Evolutionary conservation across 2,888 invertebrate species (phyloP), one percentile per base, ranked within the genome.

Genomic region (Drosophila pseudotakahashii): DNA sequence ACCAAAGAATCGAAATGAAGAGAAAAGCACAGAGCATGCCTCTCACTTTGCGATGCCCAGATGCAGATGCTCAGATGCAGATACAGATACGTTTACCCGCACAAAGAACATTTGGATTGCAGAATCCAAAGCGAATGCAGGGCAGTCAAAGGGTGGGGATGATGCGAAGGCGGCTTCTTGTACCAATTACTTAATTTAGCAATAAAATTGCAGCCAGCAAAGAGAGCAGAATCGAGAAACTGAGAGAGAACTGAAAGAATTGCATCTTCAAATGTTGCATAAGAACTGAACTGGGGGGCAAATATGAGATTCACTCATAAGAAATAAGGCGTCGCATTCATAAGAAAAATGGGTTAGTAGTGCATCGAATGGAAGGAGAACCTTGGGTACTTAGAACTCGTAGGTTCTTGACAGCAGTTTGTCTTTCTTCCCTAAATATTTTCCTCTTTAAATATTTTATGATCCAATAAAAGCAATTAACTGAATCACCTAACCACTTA

Each of bases 181-280:
- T 60, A 78, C 60, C 87, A 82, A 82, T 82, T 82, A 82, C 87
- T 86, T 81, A 86, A 82, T 86, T 86, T 82, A 78, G 81, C 83
- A 82, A 85, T 76, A 85, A 79, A 72, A 77, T 57, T 73, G 77
- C 68, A 81, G 45, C 66, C 67, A 77, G 71, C 73, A 42, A 45
- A 52, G 54, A 32, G 37, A 10, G 26, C 7, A 48, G 23, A 44
- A 58, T 41, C 9, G 44, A 52, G 52, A 75, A 50, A 19, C 32
- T 47, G 36, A 36, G 16, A 50, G 57, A 14, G 32, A 75, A 68
- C 50, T 68, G 14, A 16, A 41, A 41, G 41, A 41, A 41, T 41
- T 16, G 77, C 67, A 79, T 79, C 83, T 75, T 54, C 78, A 76
- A 76, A 71, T 75, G 73, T 81, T 81, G 86, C 83, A 80, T 80